Base-by-base conservation (phyloP, 1,140 invertebrate species). In the Aporrectodea caliginosa region DNA sequence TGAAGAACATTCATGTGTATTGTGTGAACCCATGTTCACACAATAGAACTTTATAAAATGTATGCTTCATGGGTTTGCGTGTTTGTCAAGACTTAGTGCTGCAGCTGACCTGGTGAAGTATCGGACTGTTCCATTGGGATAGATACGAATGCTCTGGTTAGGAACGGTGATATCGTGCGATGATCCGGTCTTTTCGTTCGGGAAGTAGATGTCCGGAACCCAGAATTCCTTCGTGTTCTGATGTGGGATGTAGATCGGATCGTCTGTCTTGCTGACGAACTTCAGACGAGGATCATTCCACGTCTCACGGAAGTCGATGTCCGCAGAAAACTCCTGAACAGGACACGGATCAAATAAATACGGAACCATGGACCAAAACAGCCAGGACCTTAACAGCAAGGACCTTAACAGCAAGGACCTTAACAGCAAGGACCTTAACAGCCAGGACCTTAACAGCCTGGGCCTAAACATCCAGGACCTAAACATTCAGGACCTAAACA, bases 141-240 rank as follows among this genome's bases (percentile, higher is more conserved):
- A 27, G 33, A 75, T 33, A 31, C 73, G 73, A n/a, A 75, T 75
- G 73, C 73, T 35, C 16, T 75, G 33, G 73, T 75, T 75, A 14
- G 73, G 73, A 35, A 34, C 43, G 33, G 43, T 34, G 73, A 75
- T 35, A 12, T 31, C 43, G 31, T 75, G 73, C 43, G 14, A 35
- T 14, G 22, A 35, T 33, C 33, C 33, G 22, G 0, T 27, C 73
- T 75, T 75, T 27, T 75, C 73, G 73, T 75, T 75, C 1, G 73
- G 27, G 33, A 75, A 75, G 73, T 75, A 75, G 73, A 75, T 33
- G 73, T 75, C 73, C n/a, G 73, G 73, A 6, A 75, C 34, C 73
- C 73, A 75, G 73, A 75, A 33, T 1, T 75, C 73, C 33, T 0
- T 75, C 33, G 43, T 75, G 73, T 75, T 35, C 73, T 33, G 43